phyloP scores from a whole-genome alignment of 2,888 invertebrate genomes.

The Biston stratarius region DNA sequence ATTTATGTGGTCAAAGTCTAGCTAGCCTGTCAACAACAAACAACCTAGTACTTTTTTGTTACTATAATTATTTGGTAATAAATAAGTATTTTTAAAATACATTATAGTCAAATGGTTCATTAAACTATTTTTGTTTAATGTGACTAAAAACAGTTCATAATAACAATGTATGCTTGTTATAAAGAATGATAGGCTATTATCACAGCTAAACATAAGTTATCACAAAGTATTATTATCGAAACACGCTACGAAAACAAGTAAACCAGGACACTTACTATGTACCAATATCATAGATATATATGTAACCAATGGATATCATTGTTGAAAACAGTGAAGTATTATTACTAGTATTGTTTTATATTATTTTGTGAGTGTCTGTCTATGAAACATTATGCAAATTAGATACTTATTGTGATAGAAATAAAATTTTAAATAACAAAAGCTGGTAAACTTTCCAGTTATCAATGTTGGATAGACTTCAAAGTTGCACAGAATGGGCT shows the following conservation, averaged over 20 bases:
- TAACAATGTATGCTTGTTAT: neutral
- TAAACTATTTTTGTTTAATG: neutral
- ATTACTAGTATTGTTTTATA: no score
- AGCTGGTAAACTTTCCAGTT: neutral
- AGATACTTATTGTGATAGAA: neutral
- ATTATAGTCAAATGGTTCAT: neutral
- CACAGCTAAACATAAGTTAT: neutral
- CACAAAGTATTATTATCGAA: conserved; percentile 6
- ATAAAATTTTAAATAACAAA: neutral
- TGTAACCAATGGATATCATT: neutral
- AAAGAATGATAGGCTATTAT: neutral
- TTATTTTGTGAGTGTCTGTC: neutral
- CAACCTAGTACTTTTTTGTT: no score
- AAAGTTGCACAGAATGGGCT: no score
- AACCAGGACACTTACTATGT: conserved; percentile 1
- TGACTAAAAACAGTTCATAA: neutral
- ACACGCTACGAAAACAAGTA: neutral
- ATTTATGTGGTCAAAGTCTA: no score
- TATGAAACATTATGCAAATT: neutral
- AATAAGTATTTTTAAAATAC: no score
- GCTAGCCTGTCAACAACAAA: no score
- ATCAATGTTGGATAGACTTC: neutral
- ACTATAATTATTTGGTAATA: no score
- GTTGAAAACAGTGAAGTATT: neutral
- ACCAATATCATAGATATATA: neutral